Evolutionary conservation across 2,888 invertebrate species (phyloP).

Genomic region (Pseudococcus longispinus): DNA sequence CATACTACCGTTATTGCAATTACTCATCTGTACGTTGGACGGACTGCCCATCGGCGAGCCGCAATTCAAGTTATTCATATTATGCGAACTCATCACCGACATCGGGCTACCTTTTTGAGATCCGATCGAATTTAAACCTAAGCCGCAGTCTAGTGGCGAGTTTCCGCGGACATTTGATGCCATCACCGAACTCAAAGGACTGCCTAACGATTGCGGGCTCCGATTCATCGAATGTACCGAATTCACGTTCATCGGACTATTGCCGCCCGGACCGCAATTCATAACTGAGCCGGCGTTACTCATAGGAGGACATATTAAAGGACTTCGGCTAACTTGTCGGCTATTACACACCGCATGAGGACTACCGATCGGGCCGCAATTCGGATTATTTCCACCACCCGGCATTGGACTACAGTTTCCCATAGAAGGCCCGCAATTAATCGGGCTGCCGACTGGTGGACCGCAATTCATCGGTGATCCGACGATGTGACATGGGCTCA

Average conservation of each 20-base stretch:
- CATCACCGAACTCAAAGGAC: conserved; percentile 59
- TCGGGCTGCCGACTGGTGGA: conserved; percentile 74
- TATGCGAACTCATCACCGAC: conserved; percentile 56
- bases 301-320: conserved; percentile 59
- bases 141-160: conserved; percentile 64
- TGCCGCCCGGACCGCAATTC: conserved; percentile 67
- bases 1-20: conserved; percentile 58
- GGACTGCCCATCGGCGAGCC: conserved; percentile 79
- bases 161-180: conserved; percentile 62
- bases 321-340: conserved; percentile 59
- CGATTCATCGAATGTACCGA: conserved; percentile 63
- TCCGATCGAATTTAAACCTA: conserved; percentile 61
- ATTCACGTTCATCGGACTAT: conserved; percentile 75
- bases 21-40: conserved; percentile 66
- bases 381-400: conserved; percentile 61
- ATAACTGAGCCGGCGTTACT: conserved; percentile 59
- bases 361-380: conserved; percentile 65
- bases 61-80: conserved; percentile 58
- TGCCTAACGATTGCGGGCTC: conserved; percentile 61
- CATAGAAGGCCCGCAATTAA: conserved; percentile 68
- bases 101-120: conserved; percentile 63
- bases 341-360: conserved; percentile 53
- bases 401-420: conserved; percentile 65
- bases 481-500: conserved; percentile 68
- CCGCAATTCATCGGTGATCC: conserved; percentile 66